Conservation (phyloP, 2,797 vertebrate species). For the Ptychobarbus kaznakovi region DNA sequence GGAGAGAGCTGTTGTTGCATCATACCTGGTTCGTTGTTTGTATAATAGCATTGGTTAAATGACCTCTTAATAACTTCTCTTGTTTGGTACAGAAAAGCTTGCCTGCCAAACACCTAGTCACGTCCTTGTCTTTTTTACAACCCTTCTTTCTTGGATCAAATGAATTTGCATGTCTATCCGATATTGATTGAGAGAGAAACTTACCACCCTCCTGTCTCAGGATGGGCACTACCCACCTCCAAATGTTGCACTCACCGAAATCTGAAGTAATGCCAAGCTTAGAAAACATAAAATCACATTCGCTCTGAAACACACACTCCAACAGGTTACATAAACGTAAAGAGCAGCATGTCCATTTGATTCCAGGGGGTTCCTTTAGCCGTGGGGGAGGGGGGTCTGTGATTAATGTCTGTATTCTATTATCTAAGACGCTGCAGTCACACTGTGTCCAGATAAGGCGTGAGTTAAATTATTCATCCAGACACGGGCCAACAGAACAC, state of each 20-base stretch:
- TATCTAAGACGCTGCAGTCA: conserved; percentile 48
- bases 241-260: not conserved
- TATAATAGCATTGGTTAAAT: not conserved
- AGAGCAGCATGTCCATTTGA: not conserved
- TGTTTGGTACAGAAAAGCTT: not conserved
- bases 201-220: not conserved
- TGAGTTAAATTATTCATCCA: conserved; percentile 57
- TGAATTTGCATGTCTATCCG: not conserved
- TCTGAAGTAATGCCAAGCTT: not conserved
- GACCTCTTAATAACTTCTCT: not conserved
- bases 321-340: conserved; percentile 8
- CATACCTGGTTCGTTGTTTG: conserved; percentile 7
- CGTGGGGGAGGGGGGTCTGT: conserved; percentile 15
- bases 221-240: not conserved
- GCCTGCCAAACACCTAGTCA: not conserved
- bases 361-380: conserved; percentile 15
- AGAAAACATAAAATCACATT: not conserved
- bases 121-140: not conserved
- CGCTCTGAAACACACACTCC: not conserved
- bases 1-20: conserved; percentile 1
- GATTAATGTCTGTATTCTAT: conserved; percentile 57
- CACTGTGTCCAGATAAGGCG: conserved; percentile 49
- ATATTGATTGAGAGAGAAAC: not conserved
- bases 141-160: not conserved
- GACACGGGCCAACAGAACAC: conserved; percentile 42